phyloP scores from a whole-genome alignment of 2,113 vertebrate species.

The Aldabrachelys gigantea region DNA sequence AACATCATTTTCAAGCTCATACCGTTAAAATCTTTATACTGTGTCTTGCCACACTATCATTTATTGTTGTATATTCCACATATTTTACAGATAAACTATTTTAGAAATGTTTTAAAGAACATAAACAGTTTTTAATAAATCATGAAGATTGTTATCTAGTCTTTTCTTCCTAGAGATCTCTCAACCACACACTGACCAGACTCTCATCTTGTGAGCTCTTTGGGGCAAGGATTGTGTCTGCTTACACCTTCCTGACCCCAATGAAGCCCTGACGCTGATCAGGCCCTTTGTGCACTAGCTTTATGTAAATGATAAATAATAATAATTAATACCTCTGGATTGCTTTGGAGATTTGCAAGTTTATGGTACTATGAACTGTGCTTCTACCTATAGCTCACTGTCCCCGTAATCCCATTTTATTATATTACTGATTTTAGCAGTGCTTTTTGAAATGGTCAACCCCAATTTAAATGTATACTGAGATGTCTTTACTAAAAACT shows the following conservation, averaged over 20 bases:
- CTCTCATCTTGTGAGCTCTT: neutral
- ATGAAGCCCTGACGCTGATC: neutral
- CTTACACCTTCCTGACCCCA: neutral
- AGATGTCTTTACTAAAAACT: neutral
- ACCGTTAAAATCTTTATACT: neutral
- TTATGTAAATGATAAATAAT: neutral
- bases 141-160: neutral
- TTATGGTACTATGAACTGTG: neutral
- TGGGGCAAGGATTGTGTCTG: accelerated
- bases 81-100: neutral
- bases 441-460: neutral
- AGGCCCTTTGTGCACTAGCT: neutral
- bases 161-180: neutral
- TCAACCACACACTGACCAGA: neutral
- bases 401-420: neutral
- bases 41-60: neutral
- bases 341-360: neutral
- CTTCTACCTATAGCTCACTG: neutral
- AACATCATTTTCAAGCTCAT: neutral
- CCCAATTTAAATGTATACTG: neutral
- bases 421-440: neutral
- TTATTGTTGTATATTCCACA: neutral
- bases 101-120: neutral
- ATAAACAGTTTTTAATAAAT: neutral
- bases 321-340: neutral